phyloP scores from a whole-genome alignment of 2,888 invertebrate genomes.

The Helobdella robusta region DNA sequence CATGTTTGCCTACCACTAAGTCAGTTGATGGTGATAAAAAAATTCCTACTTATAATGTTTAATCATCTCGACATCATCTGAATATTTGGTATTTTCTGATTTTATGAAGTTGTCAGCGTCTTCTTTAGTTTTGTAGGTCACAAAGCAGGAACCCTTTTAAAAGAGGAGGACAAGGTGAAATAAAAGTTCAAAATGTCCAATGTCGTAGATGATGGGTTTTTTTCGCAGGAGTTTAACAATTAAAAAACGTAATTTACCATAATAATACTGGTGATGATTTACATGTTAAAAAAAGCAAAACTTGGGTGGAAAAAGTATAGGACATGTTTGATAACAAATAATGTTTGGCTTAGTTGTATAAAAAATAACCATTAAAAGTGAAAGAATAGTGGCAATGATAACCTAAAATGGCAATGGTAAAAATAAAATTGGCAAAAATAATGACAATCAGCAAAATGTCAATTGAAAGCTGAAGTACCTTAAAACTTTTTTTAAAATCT shows the following conservation, averaged over 20 bases:
- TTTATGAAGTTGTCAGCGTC: slow-evolving; percentile 70
- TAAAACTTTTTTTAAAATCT: slow-evolving; percentile 44
- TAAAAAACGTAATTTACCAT: no score
- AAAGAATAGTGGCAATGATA: not conserved
- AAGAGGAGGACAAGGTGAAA: not conserved
- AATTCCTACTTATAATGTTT: slow-evolving; percentile 24
- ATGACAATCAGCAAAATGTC: not conserved
- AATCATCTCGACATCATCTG: slow-evolving; percentile 41
- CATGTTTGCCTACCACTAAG: no score
- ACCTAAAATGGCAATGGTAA: no score
- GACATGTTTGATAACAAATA: not conserved
- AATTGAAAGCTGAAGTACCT: slow-evolving; percentile 36
- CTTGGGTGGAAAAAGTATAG: not conserved
- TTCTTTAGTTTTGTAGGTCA: slow-evolving; percentile 71
- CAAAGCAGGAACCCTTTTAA: slow-evolving; percentile 78
- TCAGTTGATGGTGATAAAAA: not conserved
- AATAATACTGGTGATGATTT: no score
- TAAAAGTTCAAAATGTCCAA: no score
- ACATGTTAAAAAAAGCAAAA: no score
- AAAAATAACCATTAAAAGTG: not conserved
- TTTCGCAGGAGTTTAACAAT: no score
- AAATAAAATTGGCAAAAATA: not conserved
- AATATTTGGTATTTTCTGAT: slow-evolving; percentile 60
- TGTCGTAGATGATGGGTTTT: no score
- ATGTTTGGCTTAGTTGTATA: not conserved